A percentile compares a stretch with the other conserved stretches of the same genome.
Evolutionary conservation across 2,888 invertebrate genomes (phyloP).

Genomic region (Myopa tessellatipennis): DNA sequence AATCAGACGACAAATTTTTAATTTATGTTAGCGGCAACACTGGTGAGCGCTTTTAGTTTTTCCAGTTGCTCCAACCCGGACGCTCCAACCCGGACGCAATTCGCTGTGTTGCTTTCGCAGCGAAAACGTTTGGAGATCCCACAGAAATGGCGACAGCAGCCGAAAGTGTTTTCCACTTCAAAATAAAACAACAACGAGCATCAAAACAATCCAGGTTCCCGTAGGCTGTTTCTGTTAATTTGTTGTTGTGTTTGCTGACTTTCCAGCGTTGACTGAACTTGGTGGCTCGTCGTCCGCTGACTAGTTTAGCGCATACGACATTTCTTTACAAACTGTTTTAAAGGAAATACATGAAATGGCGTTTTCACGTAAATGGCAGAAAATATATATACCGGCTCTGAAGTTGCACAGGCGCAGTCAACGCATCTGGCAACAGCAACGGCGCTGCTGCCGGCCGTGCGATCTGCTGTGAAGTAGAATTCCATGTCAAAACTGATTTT

Average conservation of each 20-base stretch:
- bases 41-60: no score
- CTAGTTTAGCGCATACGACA: background rate
- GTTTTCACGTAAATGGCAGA: no score
- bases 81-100: no score
- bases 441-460: background rate
- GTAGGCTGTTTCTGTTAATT: constrained; percentile 2
- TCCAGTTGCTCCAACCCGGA: no score
- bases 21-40: no score
- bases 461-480: background rate
- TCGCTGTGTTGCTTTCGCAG: background rate
- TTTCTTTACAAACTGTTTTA: no score
- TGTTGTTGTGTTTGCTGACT: background rate
- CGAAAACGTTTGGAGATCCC: background rate
- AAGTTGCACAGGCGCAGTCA: no score
- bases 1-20: no score
- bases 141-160: constrained; percentile 22
- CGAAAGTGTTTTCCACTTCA: constrained; percentile 42
- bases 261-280: constrained; percentile 1
- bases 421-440: background rate
- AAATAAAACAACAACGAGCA: constrained; percentile 11
- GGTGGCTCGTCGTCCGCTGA: constrained; percentile 26
- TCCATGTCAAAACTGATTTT: constrained; percentile 47
- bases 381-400: no score
- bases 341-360: no score
- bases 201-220: constrained; percentile 12